phyloP scores from a whole-genome alignment of 2,797 vertebrate genomes.

The Peromyscus aztecus region DNA sequence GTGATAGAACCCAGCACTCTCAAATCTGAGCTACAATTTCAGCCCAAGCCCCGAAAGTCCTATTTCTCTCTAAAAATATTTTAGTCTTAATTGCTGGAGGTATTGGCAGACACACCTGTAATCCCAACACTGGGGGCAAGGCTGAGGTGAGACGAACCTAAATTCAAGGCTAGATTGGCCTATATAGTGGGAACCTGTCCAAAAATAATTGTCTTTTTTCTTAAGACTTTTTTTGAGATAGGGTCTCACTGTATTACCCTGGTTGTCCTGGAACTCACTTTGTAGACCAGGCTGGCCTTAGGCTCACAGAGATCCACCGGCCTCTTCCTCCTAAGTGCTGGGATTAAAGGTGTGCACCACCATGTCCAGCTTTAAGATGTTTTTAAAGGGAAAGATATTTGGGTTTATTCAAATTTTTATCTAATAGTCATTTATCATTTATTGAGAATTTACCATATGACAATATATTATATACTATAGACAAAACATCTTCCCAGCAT shows the following conservation, averaged over 20 bases:
- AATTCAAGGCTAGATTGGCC: neutral
- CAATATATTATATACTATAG: slow-evolving; percentile 6
- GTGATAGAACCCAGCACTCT: neutral
- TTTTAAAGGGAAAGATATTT: slow-evolving; percentile 52
- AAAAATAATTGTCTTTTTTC: neutral
- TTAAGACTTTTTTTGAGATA: slow-evolving; percentile 17
- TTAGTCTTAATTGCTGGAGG: neutral
- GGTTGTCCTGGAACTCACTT: neutral
- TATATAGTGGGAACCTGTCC: neutral
- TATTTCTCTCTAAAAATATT: slow-evolving; percentile 54
- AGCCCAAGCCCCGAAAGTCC: neutral
- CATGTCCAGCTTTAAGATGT: neutral
- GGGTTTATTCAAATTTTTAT: slow-evolving; percentile 55
- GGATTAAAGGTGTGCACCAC: neutral
- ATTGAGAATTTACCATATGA: neutral
- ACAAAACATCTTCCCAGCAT: neutral
- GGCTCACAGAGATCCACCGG: neutral
- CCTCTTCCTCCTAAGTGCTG: neutral
- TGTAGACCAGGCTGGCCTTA: neutral
- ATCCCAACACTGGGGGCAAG: neutral
- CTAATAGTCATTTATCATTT: slow-evolving; percentile 42
- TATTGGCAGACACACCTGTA: neutral
- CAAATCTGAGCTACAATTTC: neutral
- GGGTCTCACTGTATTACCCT: neutral
- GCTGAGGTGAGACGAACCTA: neutral